phyloP scores from a whole-genome alignment of 2,888 invertebrate genomes.

The Conops quadrifasciatus region DNA sequence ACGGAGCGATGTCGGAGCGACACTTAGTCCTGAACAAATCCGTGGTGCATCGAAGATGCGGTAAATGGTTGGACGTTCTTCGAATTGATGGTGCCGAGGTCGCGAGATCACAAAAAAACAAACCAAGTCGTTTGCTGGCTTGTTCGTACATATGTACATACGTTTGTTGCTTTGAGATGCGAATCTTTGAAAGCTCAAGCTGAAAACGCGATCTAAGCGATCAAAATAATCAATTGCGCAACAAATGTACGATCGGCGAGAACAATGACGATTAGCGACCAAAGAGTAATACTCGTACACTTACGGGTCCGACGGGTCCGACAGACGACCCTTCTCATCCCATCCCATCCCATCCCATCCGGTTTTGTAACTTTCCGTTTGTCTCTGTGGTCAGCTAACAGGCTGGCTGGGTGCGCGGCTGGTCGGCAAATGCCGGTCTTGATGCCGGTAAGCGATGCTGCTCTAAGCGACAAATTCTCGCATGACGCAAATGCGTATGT shows the following conservation, averaged over 20 bases:
- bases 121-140: neutral
- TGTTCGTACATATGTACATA: neutral
- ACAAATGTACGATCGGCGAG: slow-evolving; percentile 37
- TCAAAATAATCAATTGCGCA: slow-evolving; percentile 39
- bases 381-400: no score
- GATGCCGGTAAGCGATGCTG: slow-evolving; percentile 2
- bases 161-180: slow-evolving; percentile 16
- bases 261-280: slow-evolving; percentile 7
- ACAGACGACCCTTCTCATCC: slow-evolving; percentile 24
- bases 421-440: neutral
- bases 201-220: slow-evolving; percentile 31
- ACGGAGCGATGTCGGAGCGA: neutral
- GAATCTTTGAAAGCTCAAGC: neutral
- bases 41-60: neutral
- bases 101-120: neutral
- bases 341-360: neutral
- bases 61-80: neutral
- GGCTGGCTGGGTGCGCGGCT: slow-evolving; percentile 4
- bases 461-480: slow-evolving; percentile 35
- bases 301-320: slow-evolving; percentile 4
- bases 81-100: neutral
- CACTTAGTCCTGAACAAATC: neutral
- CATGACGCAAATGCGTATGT: slow-evolving; percentile 33
- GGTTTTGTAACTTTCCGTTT: neutral
- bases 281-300: neutral